Percentiles rank a stretch among this genome's conserved stretches.
phyloP scores from a whole-genome alignment of 2,113 vertebrate species.

The Sisor rabdophorus region DNA sequence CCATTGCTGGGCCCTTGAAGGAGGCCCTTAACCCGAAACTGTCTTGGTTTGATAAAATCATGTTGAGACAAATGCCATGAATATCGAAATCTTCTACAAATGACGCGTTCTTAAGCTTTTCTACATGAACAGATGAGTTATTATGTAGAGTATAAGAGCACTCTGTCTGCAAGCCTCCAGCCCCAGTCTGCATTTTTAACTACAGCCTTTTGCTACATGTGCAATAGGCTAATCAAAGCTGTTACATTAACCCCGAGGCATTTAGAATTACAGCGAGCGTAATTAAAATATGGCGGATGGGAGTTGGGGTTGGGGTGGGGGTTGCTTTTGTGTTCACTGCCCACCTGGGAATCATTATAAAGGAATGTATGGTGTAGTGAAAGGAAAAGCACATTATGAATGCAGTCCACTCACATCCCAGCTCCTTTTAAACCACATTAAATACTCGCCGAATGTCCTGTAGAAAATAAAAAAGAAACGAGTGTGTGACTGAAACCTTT shows the following conservation, averaged over 20 bases:
- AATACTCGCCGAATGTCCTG: slow-evolving; percentile 8
- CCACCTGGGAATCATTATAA: slow-evolving; percentile 34
- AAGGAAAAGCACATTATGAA: slow-evolving; percentile 29
- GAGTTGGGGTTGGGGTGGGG: background rate
- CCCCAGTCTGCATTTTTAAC: slow-evolving; percentile 9
- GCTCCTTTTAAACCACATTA: slow-evolving; percentile 23
- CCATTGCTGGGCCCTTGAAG: no score
- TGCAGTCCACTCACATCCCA: slow-evolving; percentile 26
- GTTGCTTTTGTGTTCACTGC: slow-evolving; percentile 1
- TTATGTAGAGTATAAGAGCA: background rate
- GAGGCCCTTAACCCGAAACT: no score
- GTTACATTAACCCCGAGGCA: slow-evolving; percentile 26
- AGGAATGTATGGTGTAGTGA: slow-evolving; percentile 27
- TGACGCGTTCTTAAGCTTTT: no score
- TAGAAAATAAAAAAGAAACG: background rate
- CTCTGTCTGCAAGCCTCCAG: background rate
- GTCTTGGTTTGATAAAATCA: no score
- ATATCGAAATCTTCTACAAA: no score
- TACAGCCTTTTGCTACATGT: slow-evolving; percentile 8
- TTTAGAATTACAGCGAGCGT: slow-evolving; percentile 27
- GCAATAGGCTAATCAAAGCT: slow-evolving; percentile 32
- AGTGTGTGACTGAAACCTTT: slow-evolving; percentile 26
- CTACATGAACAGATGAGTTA: slow-evolving; percentile 2
- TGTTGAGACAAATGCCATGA: no score
- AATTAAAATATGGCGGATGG: slow-evolving; percentile 28